These are phyloP conservation scores for Philypnodon macrostomus DNA, from an alignment of 2,797 vertebrate species.

Conservation along the genomic window DNA sequence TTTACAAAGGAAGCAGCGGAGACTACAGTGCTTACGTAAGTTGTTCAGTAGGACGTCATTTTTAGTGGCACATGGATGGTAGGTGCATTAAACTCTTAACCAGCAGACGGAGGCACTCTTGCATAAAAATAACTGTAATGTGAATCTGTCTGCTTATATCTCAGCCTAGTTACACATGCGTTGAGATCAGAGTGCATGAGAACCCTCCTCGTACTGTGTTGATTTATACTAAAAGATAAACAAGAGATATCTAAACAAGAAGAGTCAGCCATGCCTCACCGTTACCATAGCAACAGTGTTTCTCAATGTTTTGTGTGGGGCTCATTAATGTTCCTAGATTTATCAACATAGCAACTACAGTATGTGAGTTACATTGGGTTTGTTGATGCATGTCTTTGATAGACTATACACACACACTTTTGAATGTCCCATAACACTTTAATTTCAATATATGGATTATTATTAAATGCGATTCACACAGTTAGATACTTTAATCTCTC, in stretches of 20 bases:
- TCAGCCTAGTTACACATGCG: background rate
- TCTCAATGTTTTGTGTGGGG: conserved; percentile 21
- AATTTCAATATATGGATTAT: too few relatives aligned
- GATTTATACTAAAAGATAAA: conserved; percentile 19
- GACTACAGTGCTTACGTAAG: conserved; percentile 67
- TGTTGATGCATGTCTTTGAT: background rate
- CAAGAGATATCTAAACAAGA: conserved; percentile 7
- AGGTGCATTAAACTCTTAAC: conserved; percentile 18
- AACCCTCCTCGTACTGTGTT: background rate
- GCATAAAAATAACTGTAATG: background rate
- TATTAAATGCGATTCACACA: too few relatives aligned
- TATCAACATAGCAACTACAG: conserved; percentile 1
- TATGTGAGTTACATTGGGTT: conserved; percentile 8
- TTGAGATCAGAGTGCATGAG: background rate
- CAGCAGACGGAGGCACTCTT: background rate
- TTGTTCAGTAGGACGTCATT: conserved; percentile 58
- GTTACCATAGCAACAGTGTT: conserved; percentile 46
- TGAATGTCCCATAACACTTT: too few relatives aligned
- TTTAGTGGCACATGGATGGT: conserved; percentile 42
- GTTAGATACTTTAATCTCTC: too few relatives aligned
- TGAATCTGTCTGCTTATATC: background rate
- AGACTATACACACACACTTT: too few relatives aligned
- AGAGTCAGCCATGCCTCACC: conserved; percentile 13
- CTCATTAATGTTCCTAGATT: conserved; percentile 25
- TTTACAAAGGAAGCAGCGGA: conserved; percentile 74